These are phyloP conservation scores for Porites cylindrica DNA, from an alignment of 92 coral and sea anemone genomes.

Conservation along the genomic window DNA sequence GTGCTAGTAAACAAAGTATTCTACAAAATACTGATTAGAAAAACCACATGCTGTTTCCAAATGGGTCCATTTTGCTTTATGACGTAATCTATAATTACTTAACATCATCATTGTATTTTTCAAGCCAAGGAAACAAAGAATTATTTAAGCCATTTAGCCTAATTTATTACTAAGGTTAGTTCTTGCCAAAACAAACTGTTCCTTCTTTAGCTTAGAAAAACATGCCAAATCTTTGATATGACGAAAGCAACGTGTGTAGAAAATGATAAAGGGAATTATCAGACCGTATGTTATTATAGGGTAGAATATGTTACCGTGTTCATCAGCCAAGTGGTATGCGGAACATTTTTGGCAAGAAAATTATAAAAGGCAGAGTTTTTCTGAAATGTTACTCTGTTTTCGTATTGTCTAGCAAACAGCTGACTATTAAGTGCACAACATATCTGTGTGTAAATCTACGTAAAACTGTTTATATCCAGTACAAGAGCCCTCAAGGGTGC, in stretches of 20 bases:
- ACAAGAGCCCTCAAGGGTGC: slow-evolving; percentile 13
- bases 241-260: not conserved
- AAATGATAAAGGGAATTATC: slow-evolving; percentile 24
- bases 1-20: slow-evolving; percentile 9
- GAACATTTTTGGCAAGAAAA: slow-evolving; percentile 21
- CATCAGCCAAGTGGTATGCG: slow-evolving; percentile 3
- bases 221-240: not conserved
- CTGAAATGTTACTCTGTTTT: not conserved
- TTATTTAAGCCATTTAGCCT: not conserved
- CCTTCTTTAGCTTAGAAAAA: not conserved
- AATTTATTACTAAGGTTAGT: not conserved
- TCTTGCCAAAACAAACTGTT: not conserved
- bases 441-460: slow-evolving; percentile 1
- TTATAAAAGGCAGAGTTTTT: too few relatives aligned
- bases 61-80: not conserved
- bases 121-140: not conserved
- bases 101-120: not conserved
- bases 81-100: slow-evolving; percentile 3
- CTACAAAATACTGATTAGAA: not conserved
- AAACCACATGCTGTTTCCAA: slow-evolving; percentile 4
- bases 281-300: slow-evolving; percentile 42
- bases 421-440: not conserved
- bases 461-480: slow-evolving; percentile 19
- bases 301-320: not conserved
- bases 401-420: not conserved